Base-by-base conservation (phyloP, 2,113 vertebrate genomes). In the Mustelus asterias region DNA sequence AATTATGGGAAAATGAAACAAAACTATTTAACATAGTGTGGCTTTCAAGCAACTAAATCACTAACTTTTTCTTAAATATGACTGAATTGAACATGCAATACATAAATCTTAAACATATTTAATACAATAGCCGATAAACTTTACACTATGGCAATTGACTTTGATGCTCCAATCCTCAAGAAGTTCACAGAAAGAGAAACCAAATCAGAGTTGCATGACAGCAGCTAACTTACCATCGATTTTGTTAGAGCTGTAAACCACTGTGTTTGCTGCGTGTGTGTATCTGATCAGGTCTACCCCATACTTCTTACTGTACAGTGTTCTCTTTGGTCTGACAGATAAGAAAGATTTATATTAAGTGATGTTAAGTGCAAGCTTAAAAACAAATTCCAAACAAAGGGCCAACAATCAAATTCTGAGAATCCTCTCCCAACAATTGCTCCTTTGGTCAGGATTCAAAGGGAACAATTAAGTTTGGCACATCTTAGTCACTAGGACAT, bases 191-290 rank as follows among this genome's bases (percentile, higher is more conserved):
- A 33, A 95, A 72, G 41, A 95, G 13, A 58, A 60, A 67, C 92
- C 18, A 69, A 69, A 44, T 9, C 37, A 44, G 67, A 95, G 44
- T 18, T 54, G 29, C 26, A 95, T 10, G 41, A 94, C 37, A 93
- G 60, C 6, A 67, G 20, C 65, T 54, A 72, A 98, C 99, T 97
- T 98, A 99, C 99, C 99, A 96, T 99, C 99, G 95, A 99, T 99
- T 98, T 99, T 99, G 98, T 99, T 99, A 96, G 99, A 99, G 96
- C 99, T 99, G 98, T 99, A 99, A 97, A 99, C 99, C 0, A 99
- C 99, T 8, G 99, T 99, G 97, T 99, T 99, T 96, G 99, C 99
- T 96, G 99, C 99, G 96, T 99, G 99, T 4, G 99, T 99, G 96
- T 99, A 99, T 97, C 99, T 98, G 98, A 99, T 99, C 96, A 99